Base-by-base conservation (phyloP, 2,888 invertebrate genomes). In the Aporophyla lueneburgensis region DNA sequence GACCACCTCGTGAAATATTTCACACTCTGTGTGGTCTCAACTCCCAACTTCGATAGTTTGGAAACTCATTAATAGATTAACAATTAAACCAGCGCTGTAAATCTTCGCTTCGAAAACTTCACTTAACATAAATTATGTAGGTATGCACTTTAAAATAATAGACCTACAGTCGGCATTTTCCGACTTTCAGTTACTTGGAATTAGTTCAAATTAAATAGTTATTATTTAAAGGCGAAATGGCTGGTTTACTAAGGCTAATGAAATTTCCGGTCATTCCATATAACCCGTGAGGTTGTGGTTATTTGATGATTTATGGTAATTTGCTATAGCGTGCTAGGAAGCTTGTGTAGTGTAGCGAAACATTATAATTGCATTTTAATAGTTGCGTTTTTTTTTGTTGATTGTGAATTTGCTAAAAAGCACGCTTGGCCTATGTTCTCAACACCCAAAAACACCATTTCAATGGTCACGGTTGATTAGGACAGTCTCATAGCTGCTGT, bases 1-100 rank as follows among this genome's bases (percentile, higher is more conserved):
- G 91, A 89, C 86, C 87, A 78, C 77, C 81, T 90, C 90, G 87
- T 88, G 89, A 90, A 92, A 93, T 86, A 88, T 88, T 88, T 85
- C 81, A 87, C 86, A 89, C 87, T 87, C 86, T 86, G 88, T 92
- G 93, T 93, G 93, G 88, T 88, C 88, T 54, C 40, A 56, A 74
- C 69, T 83, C 76, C 43, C 46, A 66, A 72, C 71, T 43, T 74
- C 74, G 72, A 85, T 80, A 80, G 78, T 85, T 85, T 59, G 78
- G 78, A 75, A 86, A 84, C 80, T 86, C 84, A 88, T 84, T 87
- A 88, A 83, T 81, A 84, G 24, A 84, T 82, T 87, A 83, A 70
- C 84, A 84, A 87, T 84, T 88, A 84, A 83, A 80, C 46, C 71
- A 54, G 49, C 43, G 78, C 51, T 74, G 78, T 88, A 88, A 87